Evolutionary conservation across 2,888 invertebrate species (phyloP).

Genomic region (Conchocele bisecta): DNA sequence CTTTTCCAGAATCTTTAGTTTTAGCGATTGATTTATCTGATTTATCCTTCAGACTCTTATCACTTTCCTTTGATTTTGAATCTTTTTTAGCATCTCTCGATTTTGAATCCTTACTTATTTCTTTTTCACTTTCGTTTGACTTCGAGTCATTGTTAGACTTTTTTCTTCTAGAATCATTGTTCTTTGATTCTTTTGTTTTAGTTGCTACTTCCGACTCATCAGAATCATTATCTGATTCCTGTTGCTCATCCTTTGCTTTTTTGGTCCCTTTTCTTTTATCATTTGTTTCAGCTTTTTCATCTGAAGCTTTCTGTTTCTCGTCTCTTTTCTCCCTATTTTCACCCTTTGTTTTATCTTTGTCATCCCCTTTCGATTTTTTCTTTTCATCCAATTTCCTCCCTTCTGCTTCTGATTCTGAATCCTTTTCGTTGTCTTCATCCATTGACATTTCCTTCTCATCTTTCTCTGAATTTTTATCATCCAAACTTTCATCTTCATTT

Average conservation of each 20-base stretch:
- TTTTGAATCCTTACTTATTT: too few species aligned
- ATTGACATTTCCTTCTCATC: slow-evolving; percentile 3
- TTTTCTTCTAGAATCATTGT: too few species aligned
- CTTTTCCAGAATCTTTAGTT: slow-evolving; percentile 5
- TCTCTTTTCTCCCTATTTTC: slow-evolving; percentile 16
- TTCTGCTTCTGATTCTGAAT: slow-evolving; percentile 27
- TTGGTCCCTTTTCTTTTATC: too few species aligned
- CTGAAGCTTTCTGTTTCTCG: slow-evolving; percentile 8
- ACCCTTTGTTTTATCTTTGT: neutral
- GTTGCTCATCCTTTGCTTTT: too few species aligned
- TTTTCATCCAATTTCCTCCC: slow-evolving; percentile 9
- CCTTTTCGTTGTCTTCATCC: slow-evolving; percentile 7
- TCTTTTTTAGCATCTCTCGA: too few species aligned
- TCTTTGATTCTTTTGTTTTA: too few species aligned
- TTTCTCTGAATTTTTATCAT: slow-evolving; percentile 5
- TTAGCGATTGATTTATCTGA: slow-evolving; percentile 9
- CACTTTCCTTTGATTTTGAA: too few species aligned
- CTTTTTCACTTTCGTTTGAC: too few species aligned
- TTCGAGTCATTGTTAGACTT: too few species aligned
- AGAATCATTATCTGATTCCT: too few species aligned
- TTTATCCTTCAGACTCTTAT: too few species aligned
- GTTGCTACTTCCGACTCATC: too few species aligned
- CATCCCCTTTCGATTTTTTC: slow-evolving; percentile 14
- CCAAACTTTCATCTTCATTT: slow-evolving; percentile 13
- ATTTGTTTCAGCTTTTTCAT: slow-evolving; percentile 12